phyloP scores from a whole-genome alignment of 1,140 invertebrate genomes.

The Lordiphosa stackelbergi region DNA sequence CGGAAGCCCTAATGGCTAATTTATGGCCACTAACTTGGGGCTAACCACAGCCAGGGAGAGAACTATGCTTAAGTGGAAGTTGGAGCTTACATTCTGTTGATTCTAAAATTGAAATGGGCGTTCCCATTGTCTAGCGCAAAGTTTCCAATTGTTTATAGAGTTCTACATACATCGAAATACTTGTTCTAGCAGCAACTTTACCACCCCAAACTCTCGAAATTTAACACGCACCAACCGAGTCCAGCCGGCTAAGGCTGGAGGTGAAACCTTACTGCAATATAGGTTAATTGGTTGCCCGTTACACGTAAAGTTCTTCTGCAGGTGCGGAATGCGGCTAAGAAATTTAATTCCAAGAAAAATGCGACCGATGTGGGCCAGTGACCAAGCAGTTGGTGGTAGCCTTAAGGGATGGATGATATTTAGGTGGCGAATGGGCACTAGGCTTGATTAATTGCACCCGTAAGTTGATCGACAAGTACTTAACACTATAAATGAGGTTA shows the following conservation, averaged over 20 bases:
- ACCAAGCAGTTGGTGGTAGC: constrained; percentile 2
- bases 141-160: constrained; percentile 72
- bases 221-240: constrained; percentile 21
- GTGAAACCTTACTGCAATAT: constrained; percentile 32
- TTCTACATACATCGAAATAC: constrained; percentile 23
- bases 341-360: constrained; percentile 26
- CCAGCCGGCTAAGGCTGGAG: constrained; percentile 5
- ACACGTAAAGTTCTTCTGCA: constrained; percentile 41
- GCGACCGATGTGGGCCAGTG: constrained; percentile 28
- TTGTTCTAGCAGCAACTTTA: constrained; percentile 34
- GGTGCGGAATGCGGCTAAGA: constrained; percentile 50
- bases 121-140: constrained; percentile 55
- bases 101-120: constrained; percentile 72
- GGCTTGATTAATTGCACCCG: constrained; percentile 36
- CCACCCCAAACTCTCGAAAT: constrained; percentile 13
- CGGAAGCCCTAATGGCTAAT: constrained; percentile 74
- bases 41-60: constrained; percentile 40
- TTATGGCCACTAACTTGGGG: constrained; percentile 58
- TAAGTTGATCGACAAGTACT: constrained; percentile 21
- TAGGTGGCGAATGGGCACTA: constrained; percentile 26
- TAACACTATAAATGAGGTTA: background rate
- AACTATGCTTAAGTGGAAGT: constrained; percentile 37
- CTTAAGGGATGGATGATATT: constrained; percentile 8
- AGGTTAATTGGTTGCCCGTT: constrained; percentile 67
- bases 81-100: constrained; percentile 48